Conservation (phyloP, 2,113 vertebrate genomes). For the Condylura cristata region DNA sequence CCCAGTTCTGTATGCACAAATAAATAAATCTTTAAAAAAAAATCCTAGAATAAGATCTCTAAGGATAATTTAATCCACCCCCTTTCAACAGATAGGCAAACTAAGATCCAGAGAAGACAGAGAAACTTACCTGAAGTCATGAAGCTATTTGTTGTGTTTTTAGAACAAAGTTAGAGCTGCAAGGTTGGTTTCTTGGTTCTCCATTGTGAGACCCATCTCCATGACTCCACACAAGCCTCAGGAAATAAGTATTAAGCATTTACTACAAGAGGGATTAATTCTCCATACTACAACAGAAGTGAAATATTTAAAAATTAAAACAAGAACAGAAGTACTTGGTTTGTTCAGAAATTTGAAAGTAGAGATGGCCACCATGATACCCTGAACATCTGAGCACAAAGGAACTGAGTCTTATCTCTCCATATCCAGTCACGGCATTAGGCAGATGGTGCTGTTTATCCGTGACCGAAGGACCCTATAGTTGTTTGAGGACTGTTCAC, state of each 20-base stretch:
- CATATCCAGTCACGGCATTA: background rate
- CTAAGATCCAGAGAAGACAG: background rate
- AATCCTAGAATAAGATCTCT: background rate
- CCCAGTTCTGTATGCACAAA: no score
- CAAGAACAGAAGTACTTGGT: background rate
- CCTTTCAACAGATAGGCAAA: background rate
- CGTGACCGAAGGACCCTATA: background rate
- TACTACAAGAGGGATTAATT: background rate
- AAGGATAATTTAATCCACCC: background rate
- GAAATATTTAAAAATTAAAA: background rate
- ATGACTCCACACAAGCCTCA: background rate
- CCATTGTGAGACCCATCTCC: background rate
- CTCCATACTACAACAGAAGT: background rate
- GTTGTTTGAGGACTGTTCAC: background rate
- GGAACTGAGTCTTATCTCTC: background rate
- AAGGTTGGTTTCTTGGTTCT: background rate
- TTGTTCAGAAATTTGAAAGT: background rate
- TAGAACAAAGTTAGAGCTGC: background rate
- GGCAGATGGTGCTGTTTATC: background rate
- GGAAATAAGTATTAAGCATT: background rate
- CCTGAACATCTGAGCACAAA: background rate
- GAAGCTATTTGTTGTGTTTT: background rate
- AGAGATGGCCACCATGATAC: background rate
- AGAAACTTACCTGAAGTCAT: background rate
- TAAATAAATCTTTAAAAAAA: no score